Evolutionary conservation across 2,113 vertebrate species (phyloP).

Genomic region (Pogonocichla stellata): DNA sequence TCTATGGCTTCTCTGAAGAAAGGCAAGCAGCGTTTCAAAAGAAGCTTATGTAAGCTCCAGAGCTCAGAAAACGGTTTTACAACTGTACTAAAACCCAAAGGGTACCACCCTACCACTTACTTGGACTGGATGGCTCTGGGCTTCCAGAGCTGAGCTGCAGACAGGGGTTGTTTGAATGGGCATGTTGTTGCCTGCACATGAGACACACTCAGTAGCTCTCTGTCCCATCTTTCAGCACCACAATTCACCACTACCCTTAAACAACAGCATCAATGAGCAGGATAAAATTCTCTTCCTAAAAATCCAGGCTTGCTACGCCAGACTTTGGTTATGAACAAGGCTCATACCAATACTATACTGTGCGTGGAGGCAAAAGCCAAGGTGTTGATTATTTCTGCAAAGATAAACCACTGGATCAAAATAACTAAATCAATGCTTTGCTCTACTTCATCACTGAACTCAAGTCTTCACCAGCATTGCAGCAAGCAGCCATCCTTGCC

Average conservation of each 20-base stretch:
- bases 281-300: background rate
- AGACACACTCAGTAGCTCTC: background rate
- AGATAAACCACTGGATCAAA: background rate
- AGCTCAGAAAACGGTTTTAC: background rate
- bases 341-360: background rate
- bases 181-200: background rate
- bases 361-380: background rate
- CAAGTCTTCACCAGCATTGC: background rate
- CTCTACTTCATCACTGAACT: background rate
- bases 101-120: background rate
- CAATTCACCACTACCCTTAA: background rate
- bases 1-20: background rate
- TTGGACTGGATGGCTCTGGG: background rate
- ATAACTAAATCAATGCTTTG: background rate
- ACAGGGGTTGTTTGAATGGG: background rate
- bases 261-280: background rate
- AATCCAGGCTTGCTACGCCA: background rate
- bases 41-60: background rate
- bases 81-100: background rate
- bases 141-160: background rate
- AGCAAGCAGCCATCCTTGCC: background rate
- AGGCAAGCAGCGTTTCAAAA: background rate
- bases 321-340: background rate
- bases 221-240: background rate
- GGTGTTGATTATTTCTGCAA: background rate